Conservation (phyloP, 1,140 invertebrate species). For the Leptonema lineaticorne region DNA sequence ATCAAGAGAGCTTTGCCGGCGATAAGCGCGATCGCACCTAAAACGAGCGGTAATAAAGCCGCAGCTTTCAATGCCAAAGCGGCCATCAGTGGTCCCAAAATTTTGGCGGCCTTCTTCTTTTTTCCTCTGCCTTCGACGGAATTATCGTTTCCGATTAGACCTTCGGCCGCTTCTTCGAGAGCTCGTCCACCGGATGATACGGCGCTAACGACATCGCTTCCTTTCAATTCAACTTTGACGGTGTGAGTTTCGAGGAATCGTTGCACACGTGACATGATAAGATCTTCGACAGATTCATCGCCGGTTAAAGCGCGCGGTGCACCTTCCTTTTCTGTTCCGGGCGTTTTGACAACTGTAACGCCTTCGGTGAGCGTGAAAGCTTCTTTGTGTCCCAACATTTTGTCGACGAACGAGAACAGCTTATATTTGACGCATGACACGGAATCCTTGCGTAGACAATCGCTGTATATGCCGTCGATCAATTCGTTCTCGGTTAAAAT, state of each 20-base stretch:
- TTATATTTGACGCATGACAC: slow-evolving; percentile 81
- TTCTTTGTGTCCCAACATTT: slow-evolving; percentile 75
- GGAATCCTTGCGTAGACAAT: slow-evolving; percentile 78
- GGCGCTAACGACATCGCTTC: slow-evolving; percentile 76
- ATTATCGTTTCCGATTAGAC: slow-evolving; percentile 59
- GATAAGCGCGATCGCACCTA: slow-evolving; percentile 78
- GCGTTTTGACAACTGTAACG: slow-evolving; percentile 75
- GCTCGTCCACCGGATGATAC: slow-evolving; percentile 76
- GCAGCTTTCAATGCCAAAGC: slow-evolving; percentile 75
- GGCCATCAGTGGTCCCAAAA: slow-evolving; percentile 73
- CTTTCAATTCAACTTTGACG: slow-evolving; percentile 81
- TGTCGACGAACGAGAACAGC: slow-evolving; percentile 79
- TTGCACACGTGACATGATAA: slow-evolving; percentile 66
- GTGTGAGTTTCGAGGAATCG: slow-evolving; percentile 76
- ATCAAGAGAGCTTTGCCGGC: slow-evolving; percentile 81
- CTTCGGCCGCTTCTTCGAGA: slow-evolving; percentile 69
- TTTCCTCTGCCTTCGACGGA: slow-evolving; percentile 69
- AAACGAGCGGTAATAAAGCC: slow-evolving; percentile 71
- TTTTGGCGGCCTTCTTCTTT: slow-evolving; percentile 79
- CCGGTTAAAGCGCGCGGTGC: slow-evolving; percentile 68
- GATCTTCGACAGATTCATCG: slow-evolving; percentile 66
- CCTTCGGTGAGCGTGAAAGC: slow-evolving; percentile 75
- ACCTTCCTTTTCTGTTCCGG: slow-evolving; percentile 63
- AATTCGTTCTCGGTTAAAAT: slow-evolving; percentile 72
- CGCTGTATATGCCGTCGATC: slow-evolving; percentile 67